Base-by-base conservation (phyloP, 1,140 invertebrate species). In the Leptinotarsa defecta region DNA sequence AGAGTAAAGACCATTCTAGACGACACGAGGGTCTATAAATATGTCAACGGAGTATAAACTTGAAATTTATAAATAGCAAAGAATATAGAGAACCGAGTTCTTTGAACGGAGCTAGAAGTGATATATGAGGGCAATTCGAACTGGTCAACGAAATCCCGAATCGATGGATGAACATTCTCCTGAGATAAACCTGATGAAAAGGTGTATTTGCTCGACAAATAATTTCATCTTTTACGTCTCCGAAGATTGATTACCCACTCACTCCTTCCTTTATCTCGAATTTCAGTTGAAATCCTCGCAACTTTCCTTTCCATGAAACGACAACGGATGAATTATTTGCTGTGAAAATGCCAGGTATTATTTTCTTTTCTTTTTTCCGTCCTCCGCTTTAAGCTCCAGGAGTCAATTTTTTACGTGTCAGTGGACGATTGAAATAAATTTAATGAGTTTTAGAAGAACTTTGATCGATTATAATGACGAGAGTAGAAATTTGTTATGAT, bases 321-420 rank as follows among this genome's bases (percentile, higher is more conserved):
- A 67, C 64, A 67, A 20, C 64, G 27, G 22, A 67, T 67, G 64
- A 67, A 67, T 67, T 67, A 67, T 67, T 67, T 67, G 64, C 64
- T 24, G 64, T 67, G 64, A 67, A 67, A 67, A 67, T 13, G 64
- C 64, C 64, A 67, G 64, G 64, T 67, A 67, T 67, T 67, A 67
- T 67, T 67, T 67, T 24, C 22, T 22, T 67, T 34, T 34, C 22
- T 22, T 67, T 67, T 67, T 34, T 34, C 5, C 15, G n/a, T 19
- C 15, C 17, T 65, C 20, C 63, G 19, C 24, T 22, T 27, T 20
- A 27, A 19, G 24, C n/a, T 48, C 24, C 3, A 48, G 34, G n/a
- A 68, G 67, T 68, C n/a, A 68, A 68, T 68, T 68, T 68, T 68
- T 68, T 34, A 43, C 67, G 15, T 48, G 67, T 68, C 67, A 43